These are phyloP conservation scores for Drosophila kurseongensis DNA, from an alignment of 1,140 invertebrate genomes.

Conservation along the genomic window DNA sequence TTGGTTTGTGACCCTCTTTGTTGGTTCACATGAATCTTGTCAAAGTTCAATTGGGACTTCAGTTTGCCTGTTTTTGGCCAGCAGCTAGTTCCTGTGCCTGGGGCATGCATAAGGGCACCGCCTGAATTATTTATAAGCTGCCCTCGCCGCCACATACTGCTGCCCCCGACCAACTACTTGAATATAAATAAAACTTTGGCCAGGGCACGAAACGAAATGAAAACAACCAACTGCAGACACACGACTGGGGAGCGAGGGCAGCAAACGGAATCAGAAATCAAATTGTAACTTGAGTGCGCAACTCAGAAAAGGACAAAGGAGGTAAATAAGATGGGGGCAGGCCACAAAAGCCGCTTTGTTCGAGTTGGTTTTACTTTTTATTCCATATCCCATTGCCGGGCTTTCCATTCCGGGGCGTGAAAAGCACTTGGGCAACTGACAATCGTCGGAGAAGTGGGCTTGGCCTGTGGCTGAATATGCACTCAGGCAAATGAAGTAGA, in stretches of 20 bases:
- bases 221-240: slow-evolving; percentile 52
- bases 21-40: slow-evolving; percentile 17
- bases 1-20: not conserved
- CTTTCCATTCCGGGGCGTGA: slow-evolving; percentile 56
- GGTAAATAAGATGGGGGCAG: slow-evolving; percentile 5
- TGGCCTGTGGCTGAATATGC: slow-evolving; percentile 47
- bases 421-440: slow-evolving; percentile 70
- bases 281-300: slow-evolving; percentile 72
- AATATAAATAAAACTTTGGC: slow-evolving; percentile 67
- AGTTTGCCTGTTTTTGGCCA: slow-evolving; percentile 2
- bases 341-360: slow-evolving; percentile 63
- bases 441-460: slow-evolving; percentile 39
- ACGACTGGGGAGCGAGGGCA: slow-evolving; percentile 31
- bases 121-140: slow-evolving; percentile 76
- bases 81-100: slow-evolving; percentile 28
- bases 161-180: slow-evolving; percentile 3
- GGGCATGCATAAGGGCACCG: slow-evolving; percentile 34
- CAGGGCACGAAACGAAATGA: slow-evolving; percentile 43
- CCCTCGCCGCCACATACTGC: slow-evolving; percentile 14
- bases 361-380: slow-evolving; percentile 42
- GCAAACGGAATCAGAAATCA: slow-evolving; percentile 70
- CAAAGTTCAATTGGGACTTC: slow-evolving; percentile 52
- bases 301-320: slow-evolving; percentile 33
- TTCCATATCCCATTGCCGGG: slow-evolving; percentile 50
- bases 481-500: slow-evolving; percentile 35